Evolutionary conservation across 2,888 invertebrate species (phyloP), one percentile per base, ranked within the genome.

Genomic region (Agelastica alni): DNA sequence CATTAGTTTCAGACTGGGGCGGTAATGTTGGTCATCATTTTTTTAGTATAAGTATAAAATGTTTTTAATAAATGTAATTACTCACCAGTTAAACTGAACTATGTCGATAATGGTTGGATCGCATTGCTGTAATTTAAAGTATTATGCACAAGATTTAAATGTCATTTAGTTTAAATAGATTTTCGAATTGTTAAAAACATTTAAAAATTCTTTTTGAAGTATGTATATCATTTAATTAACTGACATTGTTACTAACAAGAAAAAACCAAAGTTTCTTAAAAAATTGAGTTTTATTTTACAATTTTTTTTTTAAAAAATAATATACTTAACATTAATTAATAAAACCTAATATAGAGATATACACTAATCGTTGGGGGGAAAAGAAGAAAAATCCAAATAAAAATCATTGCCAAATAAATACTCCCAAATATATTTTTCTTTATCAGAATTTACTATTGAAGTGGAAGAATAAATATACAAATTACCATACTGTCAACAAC

Each of bases 241-340:
- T 32, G 32, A 13, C 13, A 12, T 32, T 7, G 5, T 7, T 4
- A 32, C 13, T 13, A 7, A 16, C 22, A 45, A 57, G 55, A 55
- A 54, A 60, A 60, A 60, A 60, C 46, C 45, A 17, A 36, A 28
- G 18, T 47, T 51, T 13, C 14, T 42, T 52, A 55, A 52, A 58
- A 61, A 61, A 51, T 51, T 41, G 36, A 48, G 49, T 49, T 61
- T 61, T 61, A 61, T 61, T 61, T 36, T 54, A 58, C 47, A 56
- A 36, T 58, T 42, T 47, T 60, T 44, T 45, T n/a, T n/a, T n/a
- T n/a, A n/a, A n/a, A n/a, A 53, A 59, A 54, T 60, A 59, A 63
- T 53, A 57, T 56, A 53, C 60, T 59, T 62, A 64, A 59, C 60
- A 64, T 57, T 59, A 59, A 64, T 58, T 60, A 63, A 61, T 63